Base-by-base conservation (phyloP, 2,888 invertebrate species). In the Mamestra brassicae region DNA sequence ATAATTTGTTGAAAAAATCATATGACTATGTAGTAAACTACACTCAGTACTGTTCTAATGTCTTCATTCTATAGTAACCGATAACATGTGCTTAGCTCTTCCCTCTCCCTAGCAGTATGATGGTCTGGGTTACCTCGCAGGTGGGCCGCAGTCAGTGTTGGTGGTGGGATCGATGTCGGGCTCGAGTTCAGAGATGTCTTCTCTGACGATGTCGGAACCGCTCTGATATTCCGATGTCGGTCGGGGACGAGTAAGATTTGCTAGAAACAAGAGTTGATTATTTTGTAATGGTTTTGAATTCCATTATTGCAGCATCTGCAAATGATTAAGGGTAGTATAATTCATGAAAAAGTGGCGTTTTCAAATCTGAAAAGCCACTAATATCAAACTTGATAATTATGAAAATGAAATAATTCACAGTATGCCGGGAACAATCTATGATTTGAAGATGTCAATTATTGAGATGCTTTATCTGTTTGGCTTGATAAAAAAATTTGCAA, bases 101-200 rank as follows among this genome's bases (percentile, higher is more conserved):
- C 7, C 5, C 11, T 61, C 10, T 72, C 47, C 45, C 36, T 72
- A 60, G 63, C 34, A 71, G 62, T 61, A 74, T 73, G 50, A 54
- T 63, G 2, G 17, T 82, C 38, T 72, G 75, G 61, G 81, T 95
- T 97, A 97, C 97, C 97, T 97, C 63, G 97, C 97, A 3, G 98
- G 98, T 4, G 97, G 97, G 36, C 97, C 97, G 89, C 98, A 98
- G 36, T 96, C 96, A 88, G 95, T 92, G 87, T 92, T 90, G 13
- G 94, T 90, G 69, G 91, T 94, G 45, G 93, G 93, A 57, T 94
- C 94, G 74, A 96, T 87, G 76, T 96, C 96, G 0, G 96, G 96
- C 79, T 97, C 97, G 15, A 97, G 88, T 42, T 97, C 97, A 0
- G 97, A 97, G 17, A 97, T 96, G 76, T 97, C 97, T 88, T 97